Conservation (phyloP, 2,888 invertebrate genomes). For the Pachydiplax longipennis region DNA sequence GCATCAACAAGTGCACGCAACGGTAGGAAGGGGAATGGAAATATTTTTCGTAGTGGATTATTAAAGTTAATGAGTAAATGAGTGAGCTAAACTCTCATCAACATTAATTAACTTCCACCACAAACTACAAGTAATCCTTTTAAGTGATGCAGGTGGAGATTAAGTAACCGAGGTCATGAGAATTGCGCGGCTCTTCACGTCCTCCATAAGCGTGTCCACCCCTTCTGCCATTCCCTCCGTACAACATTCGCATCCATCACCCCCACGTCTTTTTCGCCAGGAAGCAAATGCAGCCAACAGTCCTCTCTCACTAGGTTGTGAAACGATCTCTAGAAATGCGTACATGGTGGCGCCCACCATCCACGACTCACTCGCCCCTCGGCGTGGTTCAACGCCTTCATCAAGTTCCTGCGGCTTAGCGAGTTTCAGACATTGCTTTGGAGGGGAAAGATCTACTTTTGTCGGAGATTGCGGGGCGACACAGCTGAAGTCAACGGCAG, state of each 20-base stretch:
- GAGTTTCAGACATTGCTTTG: slow-evolving; percentile 31
- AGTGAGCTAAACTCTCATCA: too few species aligned
- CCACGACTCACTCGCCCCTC: neutral
- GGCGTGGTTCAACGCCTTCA: slow-evolving; percentile 35
- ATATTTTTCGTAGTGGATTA: too few species aligned
- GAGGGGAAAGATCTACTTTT: slow-evolving; percentile 9
- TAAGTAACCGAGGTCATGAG: too few species aligned
- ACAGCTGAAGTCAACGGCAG: slow-evolving; percentile 35
- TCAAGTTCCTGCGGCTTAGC: slow-evolving; percentile 43
- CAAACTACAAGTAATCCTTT: too few species aligned
- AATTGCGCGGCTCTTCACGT: neutral
- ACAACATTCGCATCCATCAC: neutral
- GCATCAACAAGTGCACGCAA: too few species aligned
- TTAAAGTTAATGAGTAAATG: too few species aligned
- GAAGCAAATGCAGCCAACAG: neutral
- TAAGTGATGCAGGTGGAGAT: too few species aligned
- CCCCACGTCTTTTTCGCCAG: neutral
- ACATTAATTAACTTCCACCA: too few species aligned
- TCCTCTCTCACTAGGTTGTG: neutral
- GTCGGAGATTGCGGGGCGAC: neutral
- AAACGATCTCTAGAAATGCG: neutral
- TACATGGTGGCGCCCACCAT: neutral
- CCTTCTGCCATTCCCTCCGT: neutral
- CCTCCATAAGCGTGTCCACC: neutral
- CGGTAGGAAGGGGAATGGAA: too few species aligned